Conservation (phyloP, 2,797 vertebrate genomes). For the Sebastes miniatus region DNA sequence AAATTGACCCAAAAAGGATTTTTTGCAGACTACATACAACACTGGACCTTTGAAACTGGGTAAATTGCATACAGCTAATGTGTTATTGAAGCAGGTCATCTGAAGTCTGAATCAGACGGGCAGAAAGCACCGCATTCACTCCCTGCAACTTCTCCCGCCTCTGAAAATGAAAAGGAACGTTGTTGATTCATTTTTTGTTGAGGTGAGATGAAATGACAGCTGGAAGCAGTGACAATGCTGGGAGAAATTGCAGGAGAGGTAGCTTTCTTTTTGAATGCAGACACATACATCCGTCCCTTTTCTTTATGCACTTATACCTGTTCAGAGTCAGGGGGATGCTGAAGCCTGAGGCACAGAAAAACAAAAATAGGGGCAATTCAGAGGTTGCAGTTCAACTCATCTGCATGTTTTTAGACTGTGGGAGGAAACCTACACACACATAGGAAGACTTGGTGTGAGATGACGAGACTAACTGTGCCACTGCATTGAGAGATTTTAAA, state of each 20-base stretch:
- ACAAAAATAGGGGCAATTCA: background rate
- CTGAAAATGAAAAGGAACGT: conserved; percentile 42
- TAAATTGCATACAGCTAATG: conserved; percentile 53
- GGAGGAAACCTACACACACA: conserved; percentile 3
- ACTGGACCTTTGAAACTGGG: conserved; percentile 48
- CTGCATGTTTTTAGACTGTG: background rate
- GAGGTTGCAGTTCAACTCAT: background rate
- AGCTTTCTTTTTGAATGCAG: background rate
- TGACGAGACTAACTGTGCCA: background rate
- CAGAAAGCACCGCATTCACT: conserved; percentile 29
- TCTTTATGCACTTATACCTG: background rate
- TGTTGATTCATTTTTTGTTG: conserved; percentile 34
- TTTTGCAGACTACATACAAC: conserved; percentile 44
- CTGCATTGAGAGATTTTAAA: background rate
- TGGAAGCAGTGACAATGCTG: conserved; percentile 22
- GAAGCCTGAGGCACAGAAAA: conserved; percentile 4
- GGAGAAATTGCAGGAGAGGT: conserved; percentile 12
- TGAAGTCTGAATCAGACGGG: conserved; percentile 46
- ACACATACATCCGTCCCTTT: background rate
- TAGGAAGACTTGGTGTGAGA: background rate
- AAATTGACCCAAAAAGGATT: conserved; percentile 50
- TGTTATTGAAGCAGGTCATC: conserved; percentile 56
- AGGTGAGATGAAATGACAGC: conserved; percentile 58
- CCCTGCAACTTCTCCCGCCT: conserved; percentile 19
- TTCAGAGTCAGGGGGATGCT: conserved; percentile 10